These are phyloP conservation scores for Equus przewalskii DNA, from an alignment of 2,113 vertebrate species.

Conservation along the genomic window DNA sequence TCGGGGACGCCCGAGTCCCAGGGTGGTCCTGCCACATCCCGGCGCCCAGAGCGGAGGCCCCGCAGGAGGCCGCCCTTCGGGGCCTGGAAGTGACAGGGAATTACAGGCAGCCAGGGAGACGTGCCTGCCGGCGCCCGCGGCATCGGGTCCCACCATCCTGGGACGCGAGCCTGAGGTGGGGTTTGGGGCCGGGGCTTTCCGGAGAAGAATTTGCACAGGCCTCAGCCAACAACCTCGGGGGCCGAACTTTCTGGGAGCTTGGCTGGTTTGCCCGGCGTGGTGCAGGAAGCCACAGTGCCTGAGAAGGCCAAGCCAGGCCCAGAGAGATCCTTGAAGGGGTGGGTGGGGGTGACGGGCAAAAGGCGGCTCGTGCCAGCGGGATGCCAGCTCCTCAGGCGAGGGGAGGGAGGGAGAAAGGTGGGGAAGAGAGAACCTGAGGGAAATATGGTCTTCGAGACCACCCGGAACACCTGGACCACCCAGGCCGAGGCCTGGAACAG, in stretches of 20 bases:
- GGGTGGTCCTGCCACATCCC: conserved; percentile 59
- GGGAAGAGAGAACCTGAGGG: background rate
- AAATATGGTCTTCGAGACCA: conserved; percentile 48
- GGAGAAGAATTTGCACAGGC: background rate
- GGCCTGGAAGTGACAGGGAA: background rate
- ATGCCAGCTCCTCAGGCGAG: background rate
- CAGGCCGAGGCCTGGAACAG: conserved; percentile 49
- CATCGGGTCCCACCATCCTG: background rate
- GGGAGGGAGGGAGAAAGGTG: background rate
- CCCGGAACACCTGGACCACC: conserved; percentile 79
- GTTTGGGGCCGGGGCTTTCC: background rate
- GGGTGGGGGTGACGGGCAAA: background rate
- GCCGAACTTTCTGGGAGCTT: background rate
- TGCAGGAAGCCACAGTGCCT: background rate
- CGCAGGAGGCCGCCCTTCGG: background rate
- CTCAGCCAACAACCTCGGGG: background rate
- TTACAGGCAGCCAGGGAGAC: background rate
- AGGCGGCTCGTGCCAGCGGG: background rate
- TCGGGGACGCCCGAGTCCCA: conserved; percentile 15
- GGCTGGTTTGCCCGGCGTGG: background rate
- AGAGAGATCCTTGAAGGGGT: background rate
- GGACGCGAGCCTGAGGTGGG: background rate
- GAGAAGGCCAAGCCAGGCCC: background rate
- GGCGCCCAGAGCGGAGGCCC: background rate
- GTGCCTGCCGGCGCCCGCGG: background rate